These are phyloP conservation scores for Eucriotettix oculatus DNA, from an alignment of 2,888 invertebrate genomes.

Conservation along the genomic window DNA sequence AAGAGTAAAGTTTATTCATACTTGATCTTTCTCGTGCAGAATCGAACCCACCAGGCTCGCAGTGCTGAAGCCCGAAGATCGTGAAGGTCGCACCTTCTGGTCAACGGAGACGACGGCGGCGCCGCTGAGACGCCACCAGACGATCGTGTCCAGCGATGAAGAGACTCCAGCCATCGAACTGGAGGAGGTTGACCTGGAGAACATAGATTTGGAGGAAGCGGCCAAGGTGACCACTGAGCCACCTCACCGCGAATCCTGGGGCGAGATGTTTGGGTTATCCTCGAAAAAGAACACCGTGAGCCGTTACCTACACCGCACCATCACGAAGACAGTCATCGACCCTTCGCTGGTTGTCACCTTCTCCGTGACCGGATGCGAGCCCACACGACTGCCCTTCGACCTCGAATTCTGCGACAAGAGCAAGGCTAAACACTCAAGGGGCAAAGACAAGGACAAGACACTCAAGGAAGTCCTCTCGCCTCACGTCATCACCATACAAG, in stretches of 20 bases:
- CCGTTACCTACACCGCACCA: neutral
- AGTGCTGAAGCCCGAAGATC: too few species aligned
- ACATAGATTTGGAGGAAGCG: too few species aligned
- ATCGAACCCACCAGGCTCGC: too few species aligned
- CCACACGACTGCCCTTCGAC: conserved; percentile 22
- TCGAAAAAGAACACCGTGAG: neutral
- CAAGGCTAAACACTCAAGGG: neutral
- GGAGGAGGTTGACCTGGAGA: too few species aligned
- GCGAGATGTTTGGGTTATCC: neutral
- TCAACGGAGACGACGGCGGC: too few species aligned
- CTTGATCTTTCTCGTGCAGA: too few species aligned
- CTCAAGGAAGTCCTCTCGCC: neutral
- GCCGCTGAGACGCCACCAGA: too few species aligned
- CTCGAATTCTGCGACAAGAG: conserved; percentile 17
- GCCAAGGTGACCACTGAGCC: neutral
- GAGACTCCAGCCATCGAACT: too few species aligned
- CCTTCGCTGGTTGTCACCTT: conserved; percentile 24
- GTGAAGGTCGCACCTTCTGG: too few species aligned
- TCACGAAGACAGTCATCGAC: neutral
- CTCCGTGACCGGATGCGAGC: conserved; percentile 25
- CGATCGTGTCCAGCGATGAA: too few species aligned
- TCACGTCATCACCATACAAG: too few species aligned
- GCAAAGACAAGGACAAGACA: neutral
- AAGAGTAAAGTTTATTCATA: too few species aligned
- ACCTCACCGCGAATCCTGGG: neutral